Conservation (phyloP, 1,140 invertebrate genomes). For the Drosophila tani region DNA sequence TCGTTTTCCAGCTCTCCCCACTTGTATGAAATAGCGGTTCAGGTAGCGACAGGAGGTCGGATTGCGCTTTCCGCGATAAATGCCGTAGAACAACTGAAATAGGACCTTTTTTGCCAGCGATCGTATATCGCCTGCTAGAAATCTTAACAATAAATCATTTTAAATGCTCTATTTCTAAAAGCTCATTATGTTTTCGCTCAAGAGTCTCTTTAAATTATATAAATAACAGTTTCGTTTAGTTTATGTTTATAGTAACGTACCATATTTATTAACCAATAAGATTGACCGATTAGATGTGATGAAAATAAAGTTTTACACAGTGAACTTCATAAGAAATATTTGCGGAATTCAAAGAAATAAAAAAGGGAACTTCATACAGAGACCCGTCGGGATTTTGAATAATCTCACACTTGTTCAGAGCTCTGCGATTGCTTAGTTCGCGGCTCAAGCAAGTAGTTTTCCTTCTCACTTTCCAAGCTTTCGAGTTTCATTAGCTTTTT, state of each 20-base stretch:
- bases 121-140: background rate
- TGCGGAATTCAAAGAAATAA: conserved; percentile 8
- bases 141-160: background rate
- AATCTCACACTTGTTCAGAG: conserved; percentile 19
- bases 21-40: background rate
- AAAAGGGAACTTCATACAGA: conserved; percentile 32
- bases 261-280: conserved; percentile 1
- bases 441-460: conserved; percentile 73
- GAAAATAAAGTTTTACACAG: background rate
- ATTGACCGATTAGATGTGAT: background rate
- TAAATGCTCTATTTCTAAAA: conserved; percentile 19
- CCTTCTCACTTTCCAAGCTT: conserved; percentile 56
- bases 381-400: conserved; percentile 29
- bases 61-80: background rate
- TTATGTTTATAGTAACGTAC: conserved; percentile 9
- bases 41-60: background rate
- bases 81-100: background rate
- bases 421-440: conserved; percentile 59
- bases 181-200: conserved; percentile 9
- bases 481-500: conserved; percentile 71
- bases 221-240: conserved; percentile 8
- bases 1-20: background rate
- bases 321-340: conserved; percentile 18
- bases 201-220: conserved; percentile 18
- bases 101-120: background rate